phyloP scores from a whole-genome alignment of 2,888 invertebrate genomes.

The Neocrepidodera transversa region DNA sequence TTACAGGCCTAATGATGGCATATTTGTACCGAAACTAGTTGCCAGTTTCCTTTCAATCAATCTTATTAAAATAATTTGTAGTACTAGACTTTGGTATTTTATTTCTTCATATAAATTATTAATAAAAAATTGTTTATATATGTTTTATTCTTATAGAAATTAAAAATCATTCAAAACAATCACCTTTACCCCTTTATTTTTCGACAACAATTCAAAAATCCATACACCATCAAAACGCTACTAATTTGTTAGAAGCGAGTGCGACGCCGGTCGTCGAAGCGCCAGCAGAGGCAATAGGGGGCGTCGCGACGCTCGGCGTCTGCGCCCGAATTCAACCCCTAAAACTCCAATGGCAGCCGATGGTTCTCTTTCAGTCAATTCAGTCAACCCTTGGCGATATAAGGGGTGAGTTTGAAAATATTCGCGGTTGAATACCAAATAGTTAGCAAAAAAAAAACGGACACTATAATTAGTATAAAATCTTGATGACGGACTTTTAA shows the following conservation, averaged over 20 bases:
- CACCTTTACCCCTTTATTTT: conserved; percentile 43
- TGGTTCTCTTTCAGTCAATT: conserved; percentile 52
- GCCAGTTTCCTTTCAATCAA: too few species aligned
- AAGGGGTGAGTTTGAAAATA: conserved; percentile 33
- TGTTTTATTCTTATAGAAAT: too few species aligned
- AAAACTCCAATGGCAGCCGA: conserved; percentile 59
- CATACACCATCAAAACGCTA: conserved; percentile 61
- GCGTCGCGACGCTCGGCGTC: conserved; percentile 52
- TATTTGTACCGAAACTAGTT: too few species aligned
- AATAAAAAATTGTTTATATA: too few species aligned
- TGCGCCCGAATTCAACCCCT: conserved; percentile 48
- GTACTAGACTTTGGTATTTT: too few species aligned
- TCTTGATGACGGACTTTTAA: too few species aligned
- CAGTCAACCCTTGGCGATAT: conserved; percentile 49
- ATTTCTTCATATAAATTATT: too few species aligned
- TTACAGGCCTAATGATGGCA: too few species aligned
- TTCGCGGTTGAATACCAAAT: not conserved
- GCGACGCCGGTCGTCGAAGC: conserved; percentile 54
- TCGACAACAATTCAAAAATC: conserved; percentile 60
- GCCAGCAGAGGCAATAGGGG: conserved; percentile 42
- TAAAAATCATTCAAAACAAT: conserved; percentile 33
- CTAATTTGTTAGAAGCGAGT: conserved; percentile 61
- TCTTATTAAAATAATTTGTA: too few species aligned
- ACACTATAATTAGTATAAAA: too few species aligned
- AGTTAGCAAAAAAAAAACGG: too few species aligned